Conservation (phyloP, 35 echinoderm and acorn worm genomes). For the Amphiura filiformis region DNA sequence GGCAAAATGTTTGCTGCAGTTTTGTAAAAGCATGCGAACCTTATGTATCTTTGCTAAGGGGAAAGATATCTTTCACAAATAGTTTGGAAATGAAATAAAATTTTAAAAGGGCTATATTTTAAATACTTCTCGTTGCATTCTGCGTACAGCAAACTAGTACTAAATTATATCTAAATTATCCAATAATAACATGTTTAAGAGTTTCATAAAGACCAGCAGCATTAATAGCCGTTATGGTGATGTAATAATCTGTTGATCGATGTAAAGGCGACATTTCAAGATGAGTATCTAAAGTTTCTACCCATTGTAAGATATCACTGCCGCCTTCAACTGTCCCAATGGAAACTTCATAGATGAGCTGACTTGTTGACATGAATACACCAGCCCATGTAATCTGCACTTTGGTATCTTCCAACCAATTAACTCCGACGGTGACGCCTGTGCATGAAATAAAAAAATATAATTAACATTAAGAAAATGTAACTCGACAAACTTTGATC, state of each 20-base stretch:
- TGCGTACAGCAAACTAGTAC: no score
- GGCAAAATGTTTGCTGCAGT: no score
- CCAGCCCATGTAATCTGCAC: conserved; percentile 8
- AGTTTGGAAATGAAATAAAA: no score
- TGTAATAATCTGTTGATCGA: conserved; percentile 22
- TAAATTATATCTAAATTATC: no score
- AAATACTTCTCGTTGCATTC: no score
- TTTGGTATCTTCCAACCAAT: neutral
- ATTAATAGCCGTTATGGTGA: conserved; percentile 35
- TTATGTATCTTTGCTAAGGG: no score
- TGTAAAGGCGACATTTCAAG: neutral
- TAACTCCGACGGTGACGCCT: neutral
- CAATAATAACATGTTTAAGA: neutral
- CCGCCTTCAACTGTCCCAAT: conserved; percentile 22
- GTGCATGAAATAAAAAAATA: neutral
- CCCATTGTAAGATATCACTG: conserved; percentile 46
- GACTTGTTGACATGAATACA: neutral
- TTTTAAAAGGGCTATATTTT: no score
- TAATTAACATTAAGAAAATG: no score
- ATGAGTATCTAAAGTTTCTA: conserved; percentile 10
- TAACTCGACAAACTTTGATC: no score
- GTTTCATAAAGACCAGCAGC: conserved; percentile 19
- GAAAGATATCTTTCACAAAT: no score
- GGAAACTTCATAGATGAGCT: conserved; percentile 20
- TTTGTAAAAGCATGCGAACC: no score